Evolutionary conservation across 2,888 invertebrate genomes (phyloP).

Genomic region (Eupithecia exiguata): DNA sequence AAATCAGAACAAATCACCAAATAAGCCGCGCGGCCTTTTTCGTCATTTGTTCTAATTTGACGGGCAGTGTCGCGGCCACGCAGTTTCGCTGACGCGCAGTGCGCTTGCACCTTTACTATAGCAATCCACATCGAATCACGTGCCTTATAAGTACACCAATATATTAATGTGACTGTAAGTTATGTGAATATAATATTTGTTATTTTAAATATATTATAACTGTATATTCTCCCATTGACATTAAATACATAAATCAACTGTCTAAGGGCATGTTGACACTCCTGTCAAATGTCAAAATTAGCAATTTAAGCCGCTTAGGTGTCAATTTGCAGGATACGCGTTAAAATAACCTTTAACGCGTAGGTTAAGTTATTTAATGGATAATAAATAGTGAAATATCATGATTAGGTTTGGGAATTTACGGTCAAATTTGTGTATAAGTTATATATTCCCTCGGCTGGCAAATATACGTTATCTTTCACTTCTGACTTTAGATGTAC

Average conservation of each 20-base stretch:
- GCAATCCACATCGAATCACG: too few relatives aligned
- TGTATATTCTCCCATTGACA: not conserved
- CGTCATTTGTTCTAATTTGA: too few relatives aligned
- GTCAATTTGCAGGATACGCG: constrained; percentile 19
- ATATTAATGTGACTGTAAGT: not conserved
- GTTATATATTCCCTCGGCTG: not conserved
- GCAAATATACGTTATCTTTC: too few relatives aligned
- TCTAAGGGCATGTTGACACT: constrained; percentile 23
- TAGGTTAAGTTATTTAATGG: constrained; percentile 7
- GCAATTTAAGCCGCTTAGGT: constrained; percentile 16
- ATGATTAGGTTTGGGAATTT: constrained; percentile 8
- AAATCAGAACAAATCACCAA: too few relatives aligned
- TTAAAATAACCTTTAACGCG: constrained; percentile 1
- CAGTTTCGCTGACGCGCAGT: too few relatives aligned
- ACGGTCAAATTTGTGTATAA: not conserved
- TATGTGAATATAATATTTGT: not conserved
- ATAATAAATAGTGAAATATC: constrained; percentile 6
- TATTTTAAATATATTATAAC: not conserved
- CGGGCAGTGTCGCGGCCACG: too few relatives aligned
- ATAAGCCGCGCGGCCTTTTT: too few relatives aligned
- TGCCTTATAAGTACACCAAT: too few relatives aligned
- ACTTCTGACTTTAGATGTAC: too few relatives aligned
- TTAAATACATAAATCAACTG: constrained; percentile 20
- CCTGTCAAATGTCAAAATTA: constrained; percentile 29
- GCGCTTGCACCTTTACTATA: too few relatives aligned